Conservation (phyloP, 2,113 vertebrate genomes). For the Ptychochromis oligacanthus region DNA sequence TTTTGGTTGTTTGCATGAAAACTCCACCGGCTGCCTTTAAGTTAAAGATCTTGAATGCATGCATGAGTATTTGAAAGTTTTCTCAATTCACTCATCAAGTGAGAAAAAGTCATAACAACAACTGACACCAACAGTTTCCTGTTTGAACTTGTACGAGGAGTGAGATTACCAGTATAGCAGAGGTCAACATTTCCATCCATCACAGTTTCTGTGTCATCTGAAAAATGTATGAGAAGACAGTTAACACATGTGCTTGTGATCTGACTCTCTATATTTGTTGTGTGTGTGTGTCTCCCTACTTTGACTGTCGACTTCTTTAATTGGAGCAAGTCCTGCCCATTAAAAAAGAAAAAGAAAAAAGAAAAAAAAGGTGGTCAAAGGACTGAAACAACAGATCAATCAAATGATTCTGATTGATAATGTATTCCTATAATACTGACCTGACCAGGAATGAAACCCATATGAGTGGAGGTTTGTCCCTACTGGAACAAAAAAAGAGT, state of each 20-base stretch:
- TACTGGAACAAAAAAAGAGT: neutral
- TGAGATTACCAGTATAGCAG: slow-evolving; percentile 48
- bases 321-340: slow-evolving; percentile 65
- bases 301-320: slow-evolving; percentile 64
- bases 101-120: no score
- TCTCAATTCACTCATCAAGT: no score
- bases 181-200: slow-evolving; percentile 41
- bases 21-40: neutral
- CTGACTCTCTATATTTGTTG: neutral
- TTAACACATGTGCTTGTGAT: neutral
- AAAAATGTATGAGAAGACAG: slow-evolving; percentile 8
- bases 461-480: neutral
- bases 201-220: slow-evolving; percentile 49
- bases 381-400: neutral
- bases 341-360: neutral
- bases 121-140: neutral
- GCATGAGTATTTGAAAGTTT: neutral
- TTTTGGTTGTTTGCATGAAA: neutral
- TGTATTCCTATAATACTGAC: slow-evolving; percentile 32
- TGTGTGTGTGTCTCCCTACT: slow-evolving; percentile 36
- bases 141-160: neutral
- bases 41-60: neutral
- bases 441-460: neutral
- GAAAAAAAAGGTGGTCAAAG: neutral
- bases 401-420: neutral